Conservation (phyloP, 2,113 vertebrate species). For the Microcebus ravelobensis region DNA sequence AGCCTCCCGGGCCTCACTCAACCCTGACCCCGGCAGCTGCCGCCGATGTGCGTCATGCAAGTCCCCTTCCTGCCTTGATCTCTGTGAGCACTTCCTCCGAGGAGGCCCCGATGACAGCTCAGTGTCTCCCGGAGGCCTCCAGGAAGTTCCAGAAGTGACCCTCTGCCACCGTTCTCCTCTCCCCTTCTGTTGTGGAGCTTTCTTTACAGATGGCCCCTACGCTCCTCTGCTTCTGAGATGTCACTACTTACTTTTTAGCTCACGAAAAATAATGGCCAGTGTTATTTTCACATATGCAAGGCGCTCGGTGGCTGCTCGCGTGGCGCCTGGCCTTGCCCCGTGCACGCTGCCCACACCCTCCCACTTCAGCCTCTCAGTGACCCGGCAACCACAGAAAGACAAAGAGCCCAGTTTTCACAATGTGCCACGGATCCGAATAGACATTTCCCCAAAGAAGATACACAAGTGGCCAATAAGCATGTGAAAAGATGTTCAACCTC, state of each 20-base stretch:
- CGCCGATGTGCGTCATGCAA: neutral
- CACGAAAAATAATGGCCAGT: rapidly evolving
- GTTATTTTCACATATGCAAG: neutral
- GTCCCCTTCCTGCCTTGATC: constrained; percentile 57
- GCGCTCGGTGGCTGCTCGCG: rapidly evolving
- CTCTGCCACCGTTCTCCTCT: neutral
- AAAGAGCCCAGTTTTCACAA: neutral
- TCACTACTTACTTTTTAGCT: neutral
- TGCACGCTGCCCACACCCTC: rapidly evolving
- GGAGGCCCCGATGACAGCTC: constrained; percentile 6
- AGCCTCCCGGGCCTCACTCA: neutral
- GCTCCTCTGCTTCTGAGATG: neutral
- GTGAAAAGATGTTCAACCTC: neutral
- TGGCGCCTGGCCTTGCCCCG: neutral
- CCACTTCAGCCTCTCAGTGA: neutral
- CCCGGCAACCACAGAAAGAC: neutral
- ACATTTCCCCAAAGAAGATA: neutral
- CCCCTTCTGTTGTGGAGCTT: neutral
- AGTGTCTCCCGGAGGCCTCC: neutral
- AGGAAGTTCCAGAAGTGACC: constrained; percentile 21
- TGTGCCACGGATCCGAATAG: neutral
- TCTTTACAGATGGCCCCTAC: neutral
- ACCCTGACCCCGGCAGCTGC: neutral
- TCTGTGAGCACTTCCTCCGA: constrained; percentile 27
- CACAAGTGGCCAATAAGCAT: neutral